Evolutionary conservation across 2,113 vertebrate genomes (phyloP).

Genomic region (Sylvilagus bachmani): DNA sequence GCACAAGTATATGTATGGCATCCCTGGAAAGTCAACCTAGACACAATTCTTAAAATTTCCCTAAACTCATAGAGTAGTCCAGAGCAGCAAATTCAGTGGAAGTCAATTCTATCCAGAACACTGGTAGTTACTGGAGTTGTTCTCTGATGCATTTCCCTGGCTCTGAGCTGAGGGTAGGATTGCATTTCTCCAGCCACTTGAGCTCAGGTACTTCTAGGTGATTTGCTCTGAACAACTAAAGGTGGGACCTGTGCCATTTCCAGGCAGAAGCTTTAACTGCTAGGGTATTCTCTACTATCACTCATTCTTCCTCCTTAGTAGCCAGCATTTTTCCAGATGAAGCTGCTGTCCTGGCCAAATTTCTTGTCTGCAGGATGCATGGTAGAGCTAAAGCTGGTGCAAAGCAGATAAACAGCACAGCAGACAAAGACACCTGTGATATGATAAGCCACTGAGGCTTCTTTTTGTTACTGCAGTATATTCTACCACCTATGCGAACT

Average conservation of each 20-base stretch:
- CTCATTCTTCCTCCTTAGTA: not conserved
- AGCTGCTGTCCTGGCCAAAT: not conserved
- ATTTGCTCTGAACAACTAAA: not conserved
- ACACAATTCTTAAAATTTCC: not conserved
- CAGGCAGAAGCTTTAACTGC: not conserved
- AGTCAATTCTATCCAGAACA: not conserved
- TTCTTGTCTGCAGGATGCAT: not conserved
- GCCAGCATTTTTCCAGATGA: not conserved
- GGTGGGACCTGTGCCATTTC: not conserved
- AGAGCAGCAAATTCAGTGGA: not conserved
- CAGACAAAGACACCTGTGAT: not conserved
- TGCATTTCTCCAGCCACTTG: not conserved
- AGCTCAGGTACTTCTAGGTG: not conserved
- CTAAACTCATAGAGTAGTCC: not conserved
- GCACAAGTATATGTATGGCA: not conserved
- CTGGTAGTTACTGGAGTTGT: not conserved
- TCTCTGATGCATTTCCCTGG: not conserved
- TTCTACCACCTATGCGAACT: not conserved
- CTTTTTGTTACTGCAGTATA: not conserved
- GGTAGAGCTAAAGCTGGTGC: not conserved
- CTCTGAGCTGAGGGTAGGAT: not conserved
- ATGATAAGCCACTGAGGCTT: not conserved
- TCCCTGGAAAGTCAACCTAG: not conserved
- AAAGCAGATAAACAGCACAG: fast-evolving
- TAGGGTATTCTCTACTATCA: not conserved